These are phyloP conservation scores for Zosterops borbonicus DNA, from an alignment of 2,113 vertebrate genomes.

Conservation along the genomic window DNA sequence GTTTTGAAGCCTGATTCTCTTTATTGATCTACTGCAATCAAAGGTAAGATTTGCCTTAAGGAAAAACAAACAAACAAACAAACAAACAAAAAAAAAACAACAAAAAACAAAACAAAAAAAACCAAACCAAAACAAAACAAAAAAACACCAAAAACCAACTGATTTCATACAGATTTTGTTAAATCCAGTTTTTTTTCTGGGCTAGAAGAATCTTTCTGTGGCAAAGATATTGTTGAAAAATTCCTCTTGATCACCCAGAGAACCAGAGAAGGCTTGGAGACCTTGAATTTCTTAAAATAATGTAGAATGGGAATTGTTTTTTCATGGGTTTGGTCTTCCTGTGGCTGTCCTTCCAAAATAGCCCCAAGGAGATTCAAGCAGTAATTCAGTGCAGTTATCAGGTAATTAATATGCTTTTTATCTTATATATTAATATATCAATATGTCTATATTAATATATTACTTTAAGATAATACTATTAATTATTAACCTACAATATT, in stretches of 20 bases:
- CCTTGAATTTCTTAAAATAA: not conserved
- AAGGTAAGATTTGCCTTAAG: not conserved
- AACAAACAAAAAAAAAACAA: too few species aligned
- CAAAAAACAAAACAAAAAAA: not conserved
- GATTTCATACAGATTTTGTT: not conserved
- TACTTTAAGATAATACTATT: not conserved
- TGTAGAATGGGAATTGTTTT: not conserved
- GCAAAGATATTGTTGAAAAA: not conserved
- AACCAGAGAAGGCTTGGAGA: too few species aligned
- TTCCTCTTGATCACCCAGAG: not conserved
- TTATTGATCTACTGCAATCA: not conserved
- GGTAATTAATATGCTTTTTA: not conserved
- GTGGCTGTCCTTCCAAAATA: not conserved
- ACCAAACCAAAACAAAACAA: not conserved
- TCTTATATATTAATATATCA: not conserved
- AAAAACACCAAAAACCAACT: too few species aligned
- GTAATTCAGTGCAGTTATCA: not conserved
- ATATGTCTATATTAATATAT: too few species aligned
- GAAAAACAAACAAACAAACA: too few species aligned
- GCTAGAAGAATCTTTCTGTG: not conserved
- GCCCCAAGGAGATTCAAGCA: not conserved
- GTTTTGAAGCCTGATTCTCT: not conserved
- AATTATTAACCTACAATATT: too few species aligned
- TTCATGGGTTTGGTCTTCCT: not conserved
- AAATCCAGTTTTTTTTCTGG: not conserved